Evolutionary conservation across 2,113 vertebrate species (phyloP).

Genomic region (Seriola aureovittata): DNA sequence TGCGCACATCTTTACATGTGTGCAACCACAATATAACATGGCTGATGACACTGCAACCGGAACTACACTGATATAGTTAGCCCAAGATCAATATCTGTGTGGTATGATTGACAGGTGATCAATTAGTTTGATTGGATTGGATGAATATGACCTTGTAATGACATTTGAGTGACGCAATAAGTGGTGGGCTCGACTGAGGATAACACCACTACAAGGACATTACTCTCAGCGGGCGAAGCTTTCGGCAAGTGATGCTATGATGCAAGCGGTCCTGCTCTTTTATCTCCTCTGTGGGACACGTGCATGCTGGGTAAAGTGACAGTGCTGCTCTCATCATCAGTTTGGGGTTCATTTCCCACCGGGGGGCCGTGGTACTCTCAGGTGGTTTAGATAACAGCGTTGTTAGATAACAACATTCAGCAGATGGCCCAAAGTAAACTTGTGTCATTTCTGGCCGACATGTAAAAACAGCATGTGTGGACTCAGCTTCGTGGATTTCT

Average conservation of each 20-base stretch:
- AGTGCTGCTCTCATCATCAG: too few relatives aligned
- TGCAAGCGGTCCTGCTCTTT: neutral
- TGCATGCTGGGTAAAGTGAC: slow-evolving; percentile 36
- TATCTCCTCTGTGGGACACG: slow-evolving; percentile 15
- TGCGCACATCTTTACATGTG: neutral
- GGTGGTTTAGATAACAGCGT: slow-evolving; percentile 2
- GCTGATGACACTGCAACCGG: neutral
- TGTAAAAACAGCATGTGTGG: too few relatives aligned
- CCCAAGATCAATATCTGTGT: slow-evolving; percentile 34
- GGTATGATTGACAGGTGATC: slow-evolving; percentile 35
- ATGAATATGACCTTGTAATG: slow-evolving; percentile 43
- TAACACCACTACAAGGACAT: neutral
- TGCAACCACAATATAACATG: neutral
- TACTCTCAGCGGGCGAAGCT: neutral
- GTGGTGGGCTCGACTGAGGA: neutral
- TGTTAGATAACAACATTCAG: neutral
- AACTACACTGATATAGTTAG: neutral
- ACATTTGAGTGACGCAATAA: slow-evolving; percentile 40
- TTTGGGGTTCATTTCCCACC: neutral
- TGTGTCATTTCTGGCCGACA: too few relatives aligned
- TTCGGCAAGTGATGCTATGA: neutral
- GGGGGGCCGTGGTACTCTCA: neutral
- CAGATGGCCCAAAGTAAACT: neutral
- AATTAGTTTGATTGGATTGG: slow-evolving; percentile 46
- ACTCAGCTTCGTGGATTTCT: neutral